Evolutionary conservation across 2,888 invertebrate genomes (phyloP), one percentile per base, ranked within the genome.

Genomic region (Drosophila testacea): DNA sequence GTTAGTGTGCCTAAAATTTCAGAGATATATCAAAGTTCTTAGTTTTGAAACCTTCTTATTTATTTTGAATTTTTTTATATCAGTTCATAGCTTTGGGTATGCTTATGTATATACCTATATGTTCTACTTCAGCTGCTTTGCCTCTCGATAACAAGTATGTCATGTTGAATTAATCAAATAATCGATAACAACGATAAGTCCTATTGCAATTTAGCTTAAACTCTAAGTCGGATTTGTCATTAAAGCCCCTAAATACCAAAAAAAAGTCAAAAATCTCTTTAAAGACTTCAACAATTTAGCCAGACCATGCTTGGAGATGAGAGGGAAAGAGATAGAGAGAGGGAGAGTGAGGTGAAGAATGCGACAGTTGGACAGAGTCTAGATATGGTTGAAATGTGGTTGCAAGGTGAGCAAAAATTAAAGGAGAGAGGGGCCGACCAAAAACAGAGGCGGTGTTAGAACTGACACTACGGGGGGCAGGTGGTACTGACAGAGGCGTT

Each of bases 241-340:
- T 39, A 9, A 44, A 27, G 11, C 2, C 3, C 42, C 6, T 10
- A 44, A 9, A 57, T 2, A 4, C 28, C 6, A 6, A 36, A 9
- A 32, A 46, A 46, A 41, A 38, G 32, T 13, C 50, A 56, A 65
- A 64, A 51, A 32, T 39, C 52, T 60, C 52, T 61, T 71, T 71
- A 71, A 9, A 13, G 52, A 52, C 16, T 44, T 51, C 47, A 60
- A 56, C 34, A 55, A 50, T 41, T 38, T n/a, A 46, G 57, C 44
- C 39, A 67, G 22, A 44, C 44, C 22, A 22, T 22, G 16, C 16
- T 16, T 16, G 16, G 16, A 1, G 22, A 42, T 22, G n/a, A 52
- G n/a, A 13, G 10, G 22, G 22, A 22, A 22, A 22, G 22, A 7
- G 32, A 32, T 7, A 7, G 5, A 1, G 9, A 28, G 28, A 13